A percentile compares a stretch with the other conserved stretches of the same genome.
Conservation (phyloP, 2,113 vertebrate genomes). For the Eurystomus gularis region DNA sequence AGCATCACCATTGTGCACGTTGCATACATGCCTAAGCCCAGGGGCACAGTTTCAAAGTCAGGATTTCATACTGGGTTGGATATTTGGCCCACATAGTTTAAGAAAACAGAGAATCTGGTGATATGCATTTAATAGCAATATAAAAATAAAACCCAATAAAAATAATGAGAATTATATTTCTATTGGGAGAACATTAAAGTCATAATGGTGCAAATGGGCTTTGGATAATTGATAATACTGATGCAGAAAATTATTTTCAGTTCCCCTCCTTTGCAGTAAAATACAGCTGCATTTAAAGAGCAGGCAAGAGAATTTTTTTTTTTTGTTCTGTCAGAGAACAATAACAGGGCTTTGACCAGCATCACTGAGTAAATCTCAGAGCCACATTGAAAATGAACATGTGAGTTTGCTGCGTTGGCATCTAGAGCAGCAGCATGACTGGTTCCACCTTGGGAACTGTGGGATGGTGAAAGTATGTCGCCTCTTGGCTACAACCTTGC, state of each 20-base stretch:
- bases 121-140: conserved; percentile 50
- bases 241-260: conserved; percentile 64
- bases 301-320: not conserved
- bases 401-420: not conserved
- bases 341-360: not conserved
- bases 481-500: conserved; percentile 19
- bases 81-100: conserved; percentile 47
- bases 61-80: conserved; percentile 4
- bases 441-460: not conserved
- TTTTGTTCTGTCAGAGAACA: not conserved
- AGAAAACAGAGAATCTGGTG: conserved; percentile 42
- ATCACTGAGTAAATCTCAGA: not conserved
- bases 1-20: not conserved
- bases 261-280: conserved; percentile 52
- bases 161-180: conserved; percentile 66
- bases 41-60: not conserved
- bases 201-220: conserved; percentile 59
- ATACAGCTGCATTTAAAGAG: conserved; percentile 30
- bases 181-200: conserved; percentile 50
- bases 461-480: not conserved
- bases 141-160: conserved; percentile 66
- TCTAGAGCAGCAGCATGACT: not conserved
- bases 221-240: conserved; percentile 63
- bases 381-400: not conserved
- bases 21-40: not conserved